Base-by-base conservation (phyloP, 2,797 vertebrate species). In the Mycteria americana region DNA sequence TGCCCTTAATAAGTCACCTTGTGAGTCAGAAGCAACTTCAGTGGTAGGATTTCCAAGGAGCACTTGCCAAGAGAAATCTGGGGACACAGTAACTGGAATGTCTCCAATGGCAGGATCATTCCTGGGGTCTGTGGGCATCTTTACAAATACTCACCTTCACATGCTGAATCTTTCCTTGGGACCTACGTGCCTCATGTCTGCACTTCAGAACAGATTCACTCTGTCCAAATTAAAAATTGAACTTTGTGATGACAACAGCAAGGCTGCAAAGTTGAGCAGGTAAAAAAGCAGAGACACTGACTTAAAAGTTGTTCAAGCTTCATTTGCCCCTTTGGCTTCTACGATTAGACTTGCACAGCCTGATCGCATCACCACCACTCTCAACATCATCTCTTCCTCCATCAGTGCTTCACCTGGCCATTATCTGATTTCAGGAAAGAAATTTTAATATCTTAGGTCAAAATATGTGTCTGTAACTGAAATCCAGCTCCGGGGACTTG, bases 1-100 rank as follows among this genome's bases (percentile, higher is more conserved):
- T 85, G 59, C 60, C 68, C 85, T 89, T 93, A 82, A 68, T 87
- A 93, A 93, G 86, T 95, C 92, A 95, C 83, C 70, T 92, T 93
- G 80, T 72, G 51, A 89, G 75, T 45, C 68, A 92, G 56, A 69
- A 77, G 70, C 25, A 39, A 60, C 54, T 89, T 86, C 77, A 70
- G 2, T 43, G 65, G 59, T 3, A 37, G 63, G 41, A 50, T 81
- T 94, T 92, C 50, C 73, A 45, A 89, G 65, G 60, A 82, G 51
- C 28, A 10, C 17, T 77, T 37, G 1, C 79, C 68, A 64, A 24
- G 65, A 31, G 85, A 57, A 88, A 51, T 37, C 59, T 69, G 63
- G 57, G 56, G 51, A 70, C 8, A 7, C 1, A 0, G 48, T 18
- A 45, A 60, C 24, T 50, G 63, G 59, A 85, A 77, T 2, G 5